These are phyloP conservation scores for Sphenodon punctatus DNA, from an alignment of 2,797 vertebrate genomes.

Conservation along the genomic window DNA sequence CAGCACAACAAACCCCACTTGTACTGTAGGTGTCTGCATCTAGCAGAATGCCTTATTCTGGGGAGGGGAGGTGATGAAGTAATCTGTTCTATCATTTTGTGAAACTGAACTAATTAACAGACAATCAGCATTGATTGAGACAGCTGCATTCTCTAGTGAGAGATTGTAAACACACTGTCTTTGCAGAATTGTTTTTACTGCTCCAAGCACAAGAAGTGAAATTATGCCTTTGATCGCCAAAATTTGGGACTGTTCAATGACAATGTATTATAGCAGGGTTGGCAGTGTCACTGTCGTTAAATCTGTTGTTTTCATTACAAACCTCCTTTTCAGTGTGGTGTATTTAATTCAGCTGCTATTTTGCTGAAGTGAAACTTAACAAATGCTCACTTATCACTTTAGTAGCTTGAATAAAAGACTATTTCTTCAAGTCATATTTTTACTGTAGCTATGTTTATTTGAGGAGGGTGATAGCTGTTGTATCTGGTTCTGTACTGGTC, in stretches of 20 bases:
- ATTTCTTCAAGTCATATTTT: neutral
- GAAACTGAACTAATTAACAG: conserved; percentile 78
- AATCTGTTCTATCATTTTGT: conserved; percentile 79
- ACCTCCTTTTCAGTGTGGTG: neutral
- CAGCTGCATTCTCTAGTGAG: conserved; percentile 73
- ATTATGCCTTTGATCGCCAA: conserved; percentile 50
- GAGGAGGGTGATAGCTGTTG: too few relatives aligned
- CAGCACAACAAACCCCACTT: neutral
- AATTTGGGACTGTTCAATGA: conserved; percentile 53
- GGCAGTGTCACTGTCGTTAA: conserved; percentile 50
- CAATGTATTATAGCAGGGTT: conserved; percentile 51
- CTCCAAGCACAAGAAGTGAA: conserved; percentile 51
- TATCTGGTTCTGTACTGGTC: neutral
- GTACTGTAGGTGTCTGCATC: conserved; percentile 62
- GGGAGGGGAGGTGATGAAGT: conserved; percentile 47
- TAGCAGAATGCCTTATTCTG: conserved; percentile 66
- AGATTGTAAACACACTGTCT: conserved; percentile 46
- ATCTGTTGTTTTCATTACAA: conserved; percentile 66
- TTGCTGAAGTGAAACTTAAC: conserved; percentile 52
- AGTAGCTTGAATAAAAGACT: neutral
- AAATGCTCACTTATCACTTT: conserved; percentile 57
- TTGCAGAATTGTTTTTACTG: conserved; percentile 49
- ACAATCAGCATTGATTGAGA: conserved; percentile 75
- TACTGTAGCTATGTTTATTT: neutral
- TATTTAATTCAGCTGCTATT: conserved; percentile 46